These are phyloP conservation scores for Acutogordius australiensis DNA, from an alignment of 2,888 invertebrate genomes.

Conservation along the genomic window DNA sequence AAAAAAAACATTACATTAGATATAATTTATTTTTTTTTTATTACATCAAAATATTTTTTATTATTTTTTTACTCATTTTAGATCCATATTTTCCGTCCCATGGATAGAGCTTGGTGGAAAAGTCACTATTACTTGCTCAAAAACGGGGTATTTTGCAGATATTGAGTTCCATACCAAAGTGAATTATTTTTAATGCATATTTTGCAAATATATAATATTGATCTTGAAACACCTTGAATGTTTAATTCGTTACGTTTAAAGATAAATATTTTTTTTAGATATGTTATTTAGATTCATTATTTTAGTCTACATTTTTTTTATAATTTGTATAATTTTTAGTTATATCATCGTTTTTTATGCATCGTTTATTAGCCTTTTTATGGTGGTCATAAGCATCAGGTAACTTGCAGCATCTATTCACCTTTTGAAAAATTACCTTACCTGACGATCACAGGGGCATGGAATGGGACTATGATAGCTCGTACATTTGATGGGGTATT, in stretches of 20 bases:
- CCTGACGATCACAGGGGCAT: slow-evolving; percentile 61
- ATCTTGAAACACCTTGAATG: no score
- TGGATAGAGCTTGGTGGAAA: slow-evolving; percentile 94
- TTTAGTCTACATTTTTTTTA: no score
- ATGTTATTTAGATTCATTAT: no score
- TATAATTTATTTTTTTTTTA: not conserved
- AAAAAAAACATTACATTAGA: not conserved
- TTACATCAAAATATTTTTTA: not conserved
- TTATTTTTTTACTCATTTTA: slow-evolving; percentile 19
- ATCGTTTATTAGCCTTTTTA: slow-evolving; percentile 86
- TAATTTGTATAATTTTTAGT: no score
- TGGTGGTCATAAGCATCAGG: slow-evolving; percentile 66
- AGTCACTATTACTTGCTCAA: slow-evolving; percentile 55
- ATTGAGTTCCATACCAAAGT: slow-evolving; percentile 75
- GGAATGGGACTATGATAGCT: slow-evolving; percentile 81
- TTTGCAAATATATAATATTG: no score
- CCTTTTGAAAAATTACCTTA: slow-evolving; percentile 62
- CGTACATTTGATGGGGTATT: slow-evolving; percentile 41
- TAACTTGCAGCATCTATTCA: slow-evolving; percentile 44
- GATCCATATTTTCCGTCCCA: slow-evolving; percentile 79
- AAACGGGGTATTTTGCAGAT: slow-evolving; percentile 66
- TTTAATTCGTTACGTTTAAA: no score
- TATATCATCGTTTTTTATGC: no score
- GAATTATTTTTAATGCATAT: no score
- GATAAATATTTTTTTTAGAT: no score